Conservation (phyloP, 1,140 invertebrate genomes). For the Zaprionus africanus region DNA sequence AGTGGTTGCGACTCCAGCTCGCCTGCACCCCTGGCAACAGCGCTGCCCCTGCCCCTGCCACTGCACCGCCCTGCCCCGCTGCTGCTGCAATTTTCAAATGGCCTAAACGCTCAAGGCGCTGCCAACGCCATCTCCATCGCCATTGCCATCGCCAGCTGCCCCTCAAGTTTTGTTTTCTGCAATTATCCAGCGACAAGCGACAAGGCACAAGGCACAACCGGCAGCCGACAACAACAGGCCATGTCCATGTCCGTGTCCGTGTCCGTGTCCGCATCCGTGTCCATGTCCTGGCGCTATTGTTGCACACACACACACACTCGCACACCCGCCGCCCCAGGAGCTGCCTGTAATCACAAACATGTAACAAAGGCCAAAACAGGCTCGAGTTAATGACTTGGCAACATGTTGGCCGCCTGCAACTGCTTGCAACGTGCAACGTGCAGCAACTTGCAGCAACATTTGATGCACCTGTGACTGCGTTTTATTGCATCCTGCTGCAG, state of each 20-base stretch:
- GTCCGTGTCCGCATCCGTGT: constrained; percentile 62
- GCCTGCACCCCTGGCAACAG: not conserved
- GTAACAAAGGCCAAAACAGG: constrained; percentile 79
- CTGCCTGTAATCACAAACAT: constrained; percentile 73
- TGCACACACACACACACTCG: constrained; percentile 4
- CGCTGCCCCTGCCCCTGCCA: not conserved
- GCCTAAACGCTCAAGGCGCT: constrained; percentile 78
- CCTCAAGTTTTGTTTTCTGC: constrained; percentile 41
- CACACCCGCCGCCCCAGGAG: constrained; percentile 1
- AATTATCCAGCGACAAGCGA: constrained; percentile 53
- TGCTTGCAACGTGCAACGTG: constrained; percentile 12
- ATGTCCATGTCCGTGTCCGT: constrained; percentile 33
- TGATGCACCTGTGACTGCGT: constrained; percentile 71
- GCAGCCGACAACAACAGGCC: constrained; percentile 45
- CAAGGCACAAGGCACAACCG: constrained; percentile 9
- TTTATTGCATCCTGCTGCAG: constrained; percentile 76
- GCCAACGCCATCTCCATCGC: constrained; percentile 14
- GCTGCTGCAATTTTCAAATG: constrained; percentile 78
- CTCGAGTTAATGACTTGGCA: constrained; percentile 81
- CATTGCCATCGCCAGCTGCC: constrained; percentile 12
- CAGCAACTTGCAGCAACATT: constrained; percentile 52
- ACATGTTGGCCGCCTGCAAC: constrained; percentile 59
- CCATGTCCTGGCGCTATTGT: constrained; percentile 69
- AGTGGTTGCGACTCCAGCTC: constrained; percentile 56
- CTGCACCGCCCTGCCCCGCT: not conserved